These are phyloP conservation scores for Aleiodes leptofemur DNA, from an alignment of 2,888 invertebrate species.

Conservation along the genomic window DNA sequence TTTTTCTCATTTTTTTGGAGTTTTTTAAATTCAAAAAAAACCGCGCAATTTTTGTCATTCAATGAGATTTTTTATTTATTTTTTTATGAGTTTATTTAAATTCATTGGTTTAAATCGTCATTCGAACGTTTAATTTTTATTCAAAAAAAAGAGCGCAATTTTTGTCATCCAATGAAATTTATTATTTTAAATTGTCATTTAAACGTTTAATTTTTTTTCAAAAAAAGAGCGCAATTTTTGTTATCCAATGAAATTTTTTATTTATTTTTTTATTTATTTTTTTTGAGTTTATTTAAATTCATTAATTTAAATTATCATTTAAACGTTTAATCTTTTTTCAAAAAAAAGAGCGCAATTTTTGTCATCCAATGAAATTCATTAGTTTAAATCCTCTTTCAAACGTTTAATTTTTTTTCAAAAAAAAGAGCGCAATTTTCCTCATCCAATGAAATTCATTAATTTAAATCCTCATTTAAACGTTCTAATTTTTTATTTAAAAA, in stretches of 20 bases:
- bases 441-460: not conserved
- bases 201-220: not conserved
- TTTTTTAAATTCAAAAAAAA: no score
- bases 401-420: not conserved
- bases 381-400: not conserved
- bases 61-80: no score
- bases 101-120: not conserved
- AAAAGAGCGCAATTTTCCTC: no score
- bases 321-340: not conserved
- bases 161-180: not conserved
- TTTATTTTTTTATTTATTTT: no score
- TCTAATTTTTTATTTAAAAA: not conserved
- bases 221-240: not conserved
- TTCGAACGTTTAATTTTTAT: not conserved
- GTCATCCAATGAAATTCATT: not conserved
- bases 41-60: not conserved
- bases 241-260: no score
- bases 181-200: not conserved
- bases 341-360: not conserved
- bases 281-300: no score
- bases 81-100: no score
- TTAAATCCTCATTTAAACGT: not conserved
- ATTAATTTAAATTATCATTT: not conserved
- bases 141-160: not conserved
- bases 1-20: not conserved